Evolutionary conservation across 2,888 invertebrate species (phyloP).

Genomic region (Eretmocerus hayati): DNA sequence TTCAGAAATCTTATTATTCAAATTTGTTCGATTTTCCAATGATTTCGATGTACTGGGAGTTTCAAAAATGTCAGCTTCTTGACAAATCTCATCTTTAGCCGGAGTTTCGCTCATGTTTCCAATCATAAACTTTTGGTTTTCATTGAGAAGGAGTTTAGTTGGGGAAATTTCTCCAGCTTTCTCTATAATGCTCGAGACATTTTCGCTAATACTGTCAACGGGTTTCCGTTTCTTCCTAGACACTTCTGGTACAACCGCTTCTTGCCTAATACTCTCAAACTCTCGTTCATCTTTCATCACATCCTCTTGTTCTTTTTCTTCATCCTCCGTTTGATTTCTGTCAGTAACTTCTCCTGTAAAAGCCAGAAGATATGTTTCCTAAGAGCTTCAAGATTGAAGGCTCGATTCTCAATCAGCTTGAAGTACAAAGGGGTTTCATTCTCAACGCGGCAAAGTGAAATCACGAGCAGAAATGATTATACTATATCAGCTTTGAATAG

Average conservation of each 20-base stretch:
- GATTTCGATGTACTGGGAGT: slow-evolving; percentile 11
- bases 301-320: background rate
- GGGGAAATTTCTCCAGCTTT: no score
- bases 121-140: slow-evolving; percentile 8
- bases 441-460: background rate
- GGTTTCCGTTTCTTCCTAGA: slow-evolving; percentile 13
- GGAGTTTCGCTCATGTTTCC: slow-evolving; percentile 11
- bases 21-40: slow-evolving; percentile 11
- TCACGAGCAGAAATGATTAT: no score
- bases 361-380: no score
- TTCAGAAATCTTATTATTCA: slow-evolving; percentile 12
- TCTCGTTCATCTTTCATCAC: background rate
- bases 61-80: slow-evolving; percentile 10
- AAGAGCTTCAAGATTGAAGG: no score
- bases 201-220: no score
- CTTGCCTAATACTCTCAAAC: background rate
- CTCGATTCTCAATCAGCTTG: no score
- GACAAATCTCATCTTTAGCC: slow-evolving; percentile 12
- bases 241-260: slow-evolving; percentile 1
- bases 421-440: no score
- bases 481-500: no score
- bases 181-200: no score
- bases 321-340: background rate
- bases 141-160: no score
- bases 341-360: background rate